A percentile compares a stretch with the other conserved stretches of the same genome.
phyloP scores from a whole-genome alignment of 2,888 invertebrate species.

The Lasioglossum figueresi region DNA sequence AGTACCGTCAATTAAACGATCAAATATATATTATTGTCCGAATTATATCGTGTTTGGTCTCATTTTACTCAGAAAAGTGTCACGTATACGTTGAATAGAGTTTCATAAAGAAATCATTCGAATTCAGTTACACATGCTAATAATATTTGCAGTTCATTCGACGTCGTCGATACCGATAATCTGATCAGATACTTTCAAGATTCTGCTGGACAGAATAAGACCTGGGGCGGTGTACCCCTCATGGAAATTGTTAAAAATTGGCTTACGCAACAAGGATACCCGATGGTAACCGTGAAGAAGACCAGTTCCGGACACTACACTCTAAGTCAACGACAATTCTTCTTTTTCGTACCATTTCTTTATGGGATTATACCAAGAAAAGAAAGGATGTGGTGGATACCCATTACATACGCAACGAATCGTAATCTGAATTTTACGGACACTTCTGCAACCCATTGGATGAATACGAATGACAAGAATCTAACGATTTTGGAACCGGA shows the following conservation, averaged over 20 bases:
- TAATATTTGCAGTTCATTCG: conserved; percentile 34
- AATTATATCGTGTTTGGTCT: too few species aligned
- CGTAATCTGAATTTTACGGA: conserved; percentile 81
- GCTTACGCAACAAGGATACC: conserved; percentile 88
- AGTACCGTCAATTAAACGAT: too few species aligned
- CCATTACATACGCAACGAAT: too few species aligned
- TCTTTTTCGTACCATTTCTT: too few species aligned
- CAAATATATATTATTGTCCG: too few species aligned
- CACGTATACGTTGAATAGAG: too few species aligned
- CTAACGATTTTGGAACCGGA: conserved; percentile 73
- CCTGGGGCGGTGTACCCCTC: conserved; percentile 21
- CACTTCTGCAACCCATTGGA: conserved; percentile 85
- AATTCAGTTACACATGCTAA: neutral
- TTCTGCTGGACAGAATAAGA: conserved; percentile 64
- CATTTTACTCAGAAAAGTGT: neutral
- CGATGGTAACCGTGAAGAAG: conserved; percentile 86
- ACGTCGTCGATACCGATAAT: conserved; percentile 84
- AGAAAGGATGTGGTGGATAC: too few species aligned
- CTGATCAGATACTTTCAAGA: conserved; percentile 81
- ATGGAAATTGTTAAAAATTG: conserved; percentile 85
- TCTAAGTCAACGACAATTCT: conserved; percentile 84
- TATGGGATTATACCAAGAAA: too few species aligned
- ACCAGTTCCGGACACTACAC: conserved; percentile 72
- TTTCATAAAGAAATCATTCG: too few species aligned
- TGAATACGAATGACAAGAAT: conserved; percentile 75